Percentiles rank a stretch among this genome's conserved stretches.
phyloP scores from a whole-genome alignment of 2,888 invertebrate species.

The Scaptomyza polygonia region DNA sequence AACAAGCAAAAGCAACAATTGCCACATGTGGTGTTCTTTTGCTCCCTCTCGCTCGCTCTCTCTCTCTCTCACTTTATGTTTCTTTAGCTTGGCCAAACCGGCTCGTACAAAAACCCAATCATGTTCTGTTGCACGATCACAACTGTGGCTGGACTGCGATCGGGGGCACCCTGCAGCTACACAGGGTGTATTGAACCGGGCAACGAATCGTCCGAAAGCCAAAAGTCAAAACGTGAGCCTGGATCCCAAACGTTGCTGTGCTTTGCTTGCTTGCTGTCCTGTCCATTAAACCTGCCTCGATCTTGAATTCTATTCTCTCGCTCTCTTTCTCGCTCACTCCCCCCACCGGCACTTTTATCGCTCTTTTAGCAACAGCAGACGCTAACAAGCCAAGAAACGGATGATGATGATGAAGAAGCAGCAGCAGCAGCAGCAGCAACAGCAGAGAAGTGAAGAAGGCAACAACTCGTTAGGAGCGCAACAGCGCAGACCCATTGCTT shows the following conservation, averaged over 20 bases:
- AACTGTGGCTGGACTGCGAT: slow-evolving; percentile 11
- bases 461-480: slow-evolving; percentile 63
- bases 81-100: slow-evolving; percentile 37
- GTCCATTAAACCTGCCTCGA: slow-evolving; percentile 55
- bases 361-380: slow-evolving; percentile 72
- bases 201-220: slow-evolving; percentile 57
- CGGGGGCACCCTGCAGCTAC: slow-evolving; percentile 78
- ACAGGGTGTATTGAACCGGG: slow-evolving; percentile 76
- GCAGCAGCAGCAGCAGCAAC: slow-evolving; percentile 28
- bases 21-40: slow-evolving; percentile 69
- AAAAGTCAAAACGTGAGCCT: slow-evolving; percentile 80
- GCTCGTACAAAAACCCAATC: slow-evolving; percentile 38
- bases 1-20: slow-evolving; percentile 24
- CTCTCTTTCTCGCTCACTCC: slow-evolving; percentile 1
- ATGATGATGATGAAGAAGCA: slow-evolving; percentile 20
- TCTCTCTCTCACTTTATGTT: background rate
- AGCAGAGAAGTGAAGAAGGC: slow-evolving; percentile 16
- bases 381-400: slow-evolving; percentile 66
- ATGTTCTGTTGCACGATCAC: slow-evolving; percentile 60
- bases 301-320: slow-evolving; percentile 26
- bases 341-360: slow-evolving; percentile 62
- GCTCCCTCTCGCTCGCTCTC: background rate
- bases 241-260: slow-evolving; percentile 26
- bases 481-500: slow-evolving; percentile 46
- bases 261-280: slow-evolving; percentile 7